Conservation (phyloP, 1,140 invertebrate genomes). For the Lamellibrachia luymesi region DNA sequence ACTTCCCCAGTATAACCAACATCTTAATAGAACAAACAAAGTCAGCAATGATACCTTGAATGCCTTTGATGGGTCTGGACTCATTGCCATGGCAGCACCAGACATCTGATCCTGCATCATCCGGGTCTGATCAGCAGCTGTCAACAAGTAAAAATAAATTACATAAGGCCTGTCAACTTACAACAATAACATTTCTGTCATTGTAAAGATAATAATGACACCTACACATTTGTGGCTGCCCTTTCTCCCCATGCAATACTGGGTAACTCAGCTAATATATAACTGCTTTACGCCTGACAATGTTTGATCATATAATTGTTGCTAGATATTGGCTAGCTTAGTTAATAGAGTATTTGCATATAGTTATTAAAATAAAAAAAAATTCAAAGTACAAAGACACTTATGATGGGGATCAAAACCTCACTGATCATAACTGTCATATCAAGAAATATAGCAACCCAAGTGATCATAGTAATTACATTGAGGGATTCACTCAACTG, state of each 20-base stretch:
- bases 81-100: constrained; percentile 93
- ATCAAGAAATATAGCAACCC: not conserved
- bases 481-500: not conserved
- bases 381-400: too few species aligned
- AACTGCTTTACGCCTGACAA: too few species aligned
- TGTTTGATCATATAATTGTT: too few species aligned
- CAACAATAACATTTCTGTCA: not conserved
- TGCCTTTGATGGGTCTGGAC: constrained; percentile 94
- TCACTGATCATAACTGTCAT: not conserved
- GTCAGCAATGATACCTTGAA: constrained; percentile 70
- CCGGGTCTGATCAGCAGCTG: constrained; percentile 87
- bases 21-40: not conserved
- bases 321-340: too few species aligned
- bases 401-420: too few species aligned
- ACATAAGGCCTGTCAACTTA: not conserved
- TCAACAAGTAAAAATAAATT: not conserved
- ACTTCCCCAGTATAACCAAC: too few species aligned
- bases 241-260: too few species aligned
- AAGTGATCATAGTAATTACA: not conserved
- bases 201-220: too few species aligned
- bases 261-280: too few species aligned
- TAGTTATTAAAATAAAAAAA: not conserved
- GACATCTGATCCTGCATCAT: constrained; percentile 99
- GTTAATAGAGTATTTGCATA: too few species aligned
- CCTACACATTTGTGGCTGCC: too few species aligned